Conservation (phyloP, 1,140 invertebrate species). For the Cyphomyrmex costatus region DNA sequence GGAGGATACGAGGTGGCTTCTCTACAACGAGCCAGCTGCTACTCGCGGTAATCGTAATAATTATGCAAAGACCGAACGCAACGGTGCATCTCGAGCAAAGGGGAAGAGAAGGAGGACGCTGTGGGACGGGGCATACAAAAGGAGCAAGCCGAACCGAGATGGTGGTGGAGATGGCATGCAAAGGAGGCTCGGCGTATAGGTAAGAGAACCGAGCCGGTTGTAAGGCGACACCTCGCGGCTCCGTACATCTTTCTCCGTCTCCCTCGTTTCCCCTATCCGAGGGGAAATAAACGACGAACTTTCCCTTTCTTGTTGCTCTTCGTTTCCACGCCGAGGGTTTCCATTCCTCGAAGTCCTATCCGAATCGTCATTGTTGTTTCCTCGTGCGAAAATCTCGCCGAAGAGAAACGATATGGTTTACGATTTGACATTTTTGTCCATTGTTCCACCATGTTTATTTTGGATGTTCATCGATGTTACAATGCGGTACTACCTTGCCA, state of each 20-base stretch:
- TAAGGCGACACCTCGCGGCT: constrained; percentile 86
- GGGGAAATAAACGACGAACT: constrained; percentile 57
- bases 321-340: constrained; percentile 60
- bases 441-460: constrained; percentile 8
- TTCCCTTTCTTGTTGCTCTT: constrained; percentile 66
- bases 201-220: constrained; percentile 86
- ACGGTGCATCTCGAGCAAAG: constrained; percentile 80
- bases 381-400: not conserved
- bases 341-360: constrained; percentile 58
- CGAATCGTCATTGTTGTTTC: constrained; percentile 30
- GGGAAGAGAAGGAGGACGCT: constrained; percentile 70
- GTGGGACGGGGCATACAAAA: constrained; percentile 80
- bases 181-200: constrained; percentile 85
- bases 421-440: constrained; percentile 4
- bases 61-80: constrained; percentile 84
- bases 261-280: constrained; percentile 32
- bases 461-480: not conserved
- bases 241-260: constrained; percentile 79
- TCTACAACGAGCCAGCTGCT: constrained; percentile 76
- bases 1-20: constrained; percentile 57
- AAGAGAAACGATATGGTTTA: not conserved
- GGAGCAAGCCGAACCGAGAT: constrained; percentile 81
- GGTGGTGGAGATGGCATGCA: constrained; percentile 87
- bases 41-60: constrained; percentile 84
- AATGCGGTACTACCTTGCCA: not conserved